Conservation (phyloP, 1,140 invertebrate species). For the Pteromalus puparum region DNA sequence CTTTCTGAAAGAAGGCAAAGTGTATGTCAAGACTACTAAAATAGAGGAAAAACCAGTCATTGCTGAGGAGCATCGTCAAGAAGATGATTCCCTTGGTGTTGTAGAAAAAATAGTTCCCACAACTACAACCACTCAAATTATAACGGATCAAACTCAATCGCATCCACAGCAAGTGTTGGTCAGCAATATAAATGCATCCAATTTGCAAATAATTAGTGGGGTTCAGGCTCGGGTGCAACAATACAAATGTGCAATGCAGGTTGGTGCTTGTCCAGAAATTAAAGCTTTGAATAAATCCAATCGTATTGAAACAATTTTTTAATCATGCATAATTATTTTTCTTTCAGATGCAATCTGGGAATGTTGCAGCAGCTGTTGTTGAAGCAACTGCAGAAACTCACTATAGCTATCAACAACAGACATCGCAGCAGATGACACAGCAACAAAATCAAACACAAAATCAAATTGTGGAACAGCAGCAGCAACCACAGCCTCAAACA, state of each 20-base stretch:
- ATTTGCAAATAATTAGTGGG: constrained; percentile 76
- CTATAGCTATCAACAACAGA: constrained; percentile 72
- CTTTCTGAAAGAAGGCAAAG: constrained; percentile 80
- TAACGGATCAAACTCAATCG: constrained; percentile 58
- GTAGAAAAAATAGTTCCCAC: constrained; percentile 62
- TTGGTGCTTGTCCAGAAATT: constrained; percentile 50
- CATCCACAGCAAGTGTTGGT: constrained; percentile 74
- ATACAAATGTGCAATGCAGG: constrained; percentile 77
- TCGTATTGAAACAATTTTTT: neutral
- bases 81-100: constrained; percentile 74
- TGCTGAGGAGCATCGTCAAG: constrained; percentile 60
- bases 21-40: constrained; percentile 72
- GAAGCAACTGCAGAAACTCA: constrained; percentile 70
- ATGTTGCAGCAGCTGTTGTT: constrained; percentile 69
- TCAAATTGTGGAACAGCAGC: constrained; percentile 68
- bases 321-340: neutral
- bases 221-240: constrained; percentile 74
- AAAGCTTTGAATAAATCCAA: neutral
- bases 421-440: constrained; percentile 67
- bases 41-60: constrained; percentile 64
- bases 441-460: constrained; percentile 67
- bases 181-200: constrained; percentile 74
- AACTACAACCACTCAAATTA: constrained; percentile 55
- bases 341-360: constrained; percentile 71
- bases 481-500: constrained; percentile 70